A percentile compares a stretch with the other conserved stretches of the same genome.
Conservation (phyloP, 1,140 invertebrate species). For the Portunus trituberculatus region DNA sequence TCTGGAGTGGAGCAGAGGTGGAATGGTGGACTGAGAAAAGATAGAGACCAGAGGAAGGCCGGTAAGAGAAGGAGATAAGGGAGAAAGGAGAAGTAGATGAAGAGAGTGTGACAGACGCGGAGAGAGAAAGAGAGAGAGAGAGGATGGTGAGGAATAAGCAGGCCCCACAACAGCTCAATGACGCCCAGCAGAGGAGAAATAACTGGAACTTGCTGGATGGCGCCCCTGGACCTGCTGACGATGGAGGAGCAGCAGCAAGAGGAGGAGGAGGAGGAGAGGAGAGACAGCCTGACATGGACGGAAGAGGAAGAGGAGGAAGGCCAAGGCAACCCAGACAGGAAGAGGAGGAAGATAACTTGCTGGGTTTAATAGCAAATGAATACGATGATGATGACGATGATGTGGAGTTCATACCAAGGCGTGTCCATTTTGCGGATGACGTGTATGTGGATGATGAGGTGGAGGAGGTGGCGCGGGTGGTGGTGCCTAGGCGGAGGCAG, state of each 20-base stretch:
- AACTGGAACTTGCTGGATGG: conserved; percentile 72
- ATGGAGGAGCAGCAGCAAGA: not conserved
- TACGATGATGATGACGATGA: conserved; percentile 65
- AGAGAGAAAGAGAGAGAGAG: not conserved
- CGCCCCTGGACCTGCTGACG: not conserved
- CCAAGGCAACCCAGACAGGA: not conserved
- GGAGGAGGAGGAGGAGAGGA: not conserved
- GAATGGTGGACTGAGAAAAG: no score
- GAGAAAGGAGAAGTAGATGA: no score
- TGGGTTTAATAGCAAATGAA: conserved; percentile 11
- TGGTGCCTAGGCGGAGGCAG: not conserved
- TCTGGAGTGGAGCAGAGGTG: no score
- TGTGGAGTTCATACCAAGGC: conserved; percentile 57
- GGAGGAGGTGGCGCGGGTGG: conserved; percentile 48
- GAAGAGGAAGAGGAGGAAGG: no score
- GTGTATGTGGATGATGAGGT: conserved; percentile 35
- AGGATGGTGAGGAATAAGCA: conserved; percentile 67
- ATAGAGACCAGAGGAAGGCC: no score
- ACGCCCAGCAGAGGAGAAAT: conserved; percentile 61
- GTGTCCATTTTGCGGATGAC: conserved; percentile 25
- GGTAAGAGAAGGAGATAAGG: no score
- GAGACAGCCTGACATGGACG: not conserved
- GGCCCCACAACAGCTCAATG: conserved; percentile 67
- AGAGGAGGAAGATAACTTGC: not conserved
- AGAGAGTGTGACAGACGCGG: no score